A percentile compares a stretch with the other conserved stretches of the same genome.
Conservation (phyloP, 2,113 vertebrate genomes). For the Sisor rabdophorus region DNA sequence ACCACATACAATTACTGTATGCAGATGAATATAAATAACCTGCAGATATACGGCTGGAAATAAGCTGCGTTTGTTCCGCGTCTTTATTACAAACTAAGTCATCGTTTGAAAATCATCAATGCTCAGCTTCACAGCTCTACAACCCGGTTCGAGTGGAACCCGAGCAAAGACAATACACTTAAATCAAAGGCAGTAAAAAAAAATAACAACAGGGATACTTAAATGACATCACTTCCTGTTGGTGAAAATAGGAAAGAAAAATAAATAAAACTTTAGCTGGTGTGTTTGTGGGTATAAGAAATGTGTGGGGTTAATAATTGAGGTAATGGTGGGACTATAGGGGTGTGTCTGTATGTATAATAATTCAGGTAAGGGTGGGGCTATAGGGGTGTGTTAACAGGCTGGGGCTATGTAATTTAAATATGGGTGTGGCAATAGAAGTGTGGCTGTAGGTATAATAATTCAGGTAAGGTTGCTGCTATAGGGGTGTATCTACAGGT, state of each 20-base stretch:
- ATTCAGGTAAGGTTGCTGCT: neutral
- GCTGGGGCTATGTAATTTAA: neutral
- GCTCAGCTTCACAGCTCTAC: no score
- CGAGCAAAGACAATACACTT: neutral
- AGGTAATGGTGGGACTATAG: neutral
- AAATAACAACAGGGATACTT: neutral
- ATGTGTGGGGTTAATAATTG: neutral
- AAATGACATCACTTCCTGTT: neutral
- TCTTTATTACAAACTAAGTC: slow-evolving; percentile 7
- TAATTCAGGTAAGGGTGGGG: neutral
- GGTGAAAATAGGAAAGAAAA: neutral
- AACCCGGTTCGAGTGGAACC: neutral
- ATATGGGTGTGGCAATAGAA: neutral
- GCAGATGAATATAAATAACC: slow-evolving; percentile 22
- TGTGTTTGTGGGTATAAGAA: no score
- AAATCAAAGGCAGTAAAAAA: neutral
- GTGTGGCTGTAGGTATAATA: neutral
- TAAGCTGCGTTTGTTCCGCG: neutral
- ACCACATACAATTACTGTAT: slow-evolving; percentile 3
- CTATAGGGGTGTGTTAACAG: neutral
- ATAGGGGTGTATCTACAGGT: neutral
- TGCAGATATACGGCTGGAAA: slow-evolving; percentile 8
- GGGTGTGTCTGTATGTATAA: neutral
- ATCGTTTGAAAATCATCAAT: neutral
- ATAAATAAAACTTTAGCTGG: no score